phyloP scores from a whole-genome alignment of 2,888 invertebrate genomes.

The Prosopocoilus inquinatus region DNA sequence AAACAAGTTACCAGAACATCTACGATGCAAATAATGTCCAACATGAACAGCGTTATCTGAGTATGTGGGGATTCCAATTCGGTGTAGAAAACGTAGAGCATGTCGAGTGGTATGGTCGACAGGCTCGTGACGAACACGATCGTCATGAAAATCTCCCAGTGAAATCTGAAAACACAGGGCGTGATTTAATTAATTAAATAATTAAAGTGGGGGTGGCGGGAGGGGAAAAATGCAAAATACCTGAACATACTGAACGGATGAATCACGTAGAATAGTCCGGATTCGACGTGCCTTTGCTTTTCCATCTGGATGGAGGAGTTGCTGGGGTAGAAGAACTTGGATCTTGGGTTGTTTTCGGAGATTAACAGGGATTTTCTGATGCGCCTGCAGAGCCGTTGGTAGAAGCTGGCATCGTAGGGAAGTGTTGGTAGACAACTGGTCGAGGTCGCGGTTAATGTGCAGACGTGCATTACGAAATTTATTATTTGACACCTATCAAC shows the following conservation, averaged over 20 bases:
- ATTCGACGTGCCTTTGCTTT: constrained; percentile 36
- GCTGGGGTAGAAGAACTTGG: constrained; percentile 19
- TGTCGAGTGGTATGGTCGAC: constrained; percentile 24
- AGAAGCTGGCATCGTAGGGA: background rate
- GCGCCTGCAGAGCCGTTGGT: background rate
- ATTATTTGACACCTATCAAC: background rate
- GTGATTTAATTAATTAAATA: no score
- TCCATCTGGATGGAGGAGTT: constrained; percentile 38
- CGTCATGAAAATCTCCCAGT: constrained; percentile 27
- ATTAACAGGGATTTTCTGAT: constrained; percentile 1
- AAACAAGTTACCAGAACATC: constrained; percentile 44
- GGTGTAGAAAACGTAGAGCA: constrained; percentile 19
- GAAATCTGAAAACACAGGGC: constrained; percentile 16
- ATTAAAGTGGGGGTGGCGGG: background rate
- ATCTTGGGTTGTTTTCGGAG: constrained; percentile 9
- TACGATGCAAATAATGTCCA: constrained; percentile 37
- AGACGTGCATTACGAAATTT: background rate
- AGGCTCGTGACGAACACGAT: constrained; percentile 15
- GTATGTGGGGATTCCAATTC: background rate
- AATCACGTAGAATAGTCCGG: constrained; percentile 35
- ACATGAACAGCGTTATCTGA: background rate
- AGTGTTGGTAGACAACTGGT: background rate
- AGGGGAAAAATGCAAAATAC: constrained; percentile 20
- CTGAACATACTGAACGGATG: constrained; percentile 47
- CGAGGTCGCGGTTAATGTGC: background rate